These are phyloP conservation scores for Rhinella marina DNA, from an alignment of 2,797 vertebrate species.

Conservation along the genomic window DNA sequence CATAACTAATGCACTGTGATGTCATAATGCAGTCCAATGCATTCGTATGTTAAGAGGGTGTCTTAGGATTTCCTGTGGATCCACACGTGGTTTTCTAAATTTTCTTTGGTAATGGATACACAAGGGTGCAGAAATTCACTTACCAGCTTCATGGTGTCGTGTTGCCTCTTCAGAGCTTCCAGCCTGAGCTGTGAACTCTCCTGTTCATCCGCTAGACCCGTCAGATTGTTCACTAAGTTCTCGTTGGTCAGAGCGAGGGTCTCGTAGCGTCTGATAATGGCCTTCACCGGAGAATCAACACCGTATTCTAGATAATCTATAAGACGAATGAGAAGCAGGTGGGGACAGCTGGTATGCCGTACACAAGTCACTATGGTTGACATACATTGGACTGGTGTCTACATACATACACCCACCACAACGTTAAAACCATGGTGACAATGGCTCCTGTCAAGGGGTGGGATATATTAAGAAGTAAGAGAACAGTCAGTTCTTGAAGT, in stretches of 20 bases:
- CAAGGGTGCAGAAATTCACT: slow-evolving; percentile 4
- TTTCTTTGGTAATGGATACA: too few species aligned
- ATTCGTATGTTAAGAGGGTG: too few species aligned
- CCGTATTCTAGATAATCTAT: slow-evolving; percentile 68
- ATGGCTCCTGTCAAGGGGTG: too few species aligned
- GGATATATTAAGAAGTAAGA: too few species aligned
- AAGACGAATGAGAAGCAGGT: neutral
- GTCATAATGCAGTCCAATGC: too few species aligned
- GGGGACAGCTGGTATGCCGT: too few species aligned
- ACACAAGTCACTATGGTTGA: neutral
- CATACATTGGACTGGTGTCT: neutral
- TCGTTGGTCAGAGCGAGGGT: slow-evolving; percentile 73
- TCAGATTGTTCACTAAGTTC: slow-evolving; percentile 71
- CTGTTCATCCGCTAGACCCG: slow-evolving; percentile 72
- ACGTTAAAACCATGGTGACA: too few species aligned
- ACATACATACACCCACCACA: neutral
- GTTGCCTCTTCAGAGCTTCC: slow-evolving; percentile 72
- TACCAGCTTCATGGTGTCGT: slow-evolving; percentile 74
- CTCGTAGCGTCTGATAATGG: slow-evolving; percentile 75
- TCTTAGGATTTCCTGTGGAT: too few species aligned
- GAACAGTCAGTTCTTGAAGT: too few species aligned
- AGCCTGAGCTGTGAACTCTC: slow-evolving; percentile 71
- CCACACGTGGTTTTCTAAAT: too few species aligned
- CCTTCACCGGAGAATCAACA: slow-evolving; percentile 71
- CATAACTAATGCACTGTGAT: too few species aligned